Conservation (phyloP, 2,888 invertebrate species). For the Linnaemya tessellans region DNA sequence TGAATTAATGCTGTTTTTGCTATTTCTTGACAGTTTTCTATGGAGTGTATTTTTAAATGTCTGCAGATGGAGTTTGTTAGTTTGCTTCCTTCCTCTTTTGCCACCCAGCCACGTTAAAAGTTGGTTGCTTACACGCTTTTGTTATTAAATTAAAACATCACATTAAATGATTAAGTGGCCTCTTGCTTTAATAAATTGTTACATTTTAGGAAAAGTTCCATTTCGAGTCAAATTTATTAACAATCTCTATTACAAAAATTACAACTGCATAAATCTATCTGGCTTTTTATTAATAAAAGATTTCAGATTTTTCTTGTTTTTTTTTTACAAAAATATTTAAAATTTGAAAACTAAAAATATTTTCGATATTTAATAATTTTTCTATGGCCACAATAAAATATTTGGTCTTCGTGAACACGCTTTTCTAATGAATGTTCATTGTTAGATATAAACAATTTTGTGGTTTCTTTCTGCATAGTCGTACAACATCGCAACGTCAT, state of each 20-base stretch:
- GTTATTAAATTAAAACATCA: constrained; percentile 68
- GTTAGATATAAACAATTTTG: constrained; percentile 57
- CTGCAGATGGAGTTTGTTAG: constrained; percentile 42
- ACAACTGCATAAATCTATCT: neutral
- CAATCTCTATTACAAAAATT: constrained; percentile 30
- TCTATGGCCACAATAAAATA: neutral
- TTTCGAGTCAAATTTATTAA: constrained; percentile 55
- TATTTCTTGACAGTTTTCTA: constrained; percentile 78
- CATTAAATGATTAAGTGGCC: constrained; percentile 54
- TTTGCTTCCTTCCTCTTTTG: constrained; percentile 31
- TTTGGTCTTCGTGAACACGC: constrained; percentile 53
- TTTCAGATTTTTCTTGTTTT: too few species aligned
- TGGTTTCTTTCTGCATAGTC: constrained; percentile 27
- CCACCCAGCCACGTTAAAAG: neutral
- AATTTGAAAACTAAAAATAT: neutral
- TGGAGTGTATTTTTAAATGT: constrained; percentile 56
- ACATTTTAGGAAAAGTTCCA: constrained; percentile 37
- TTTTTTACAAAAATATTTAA: neutral
- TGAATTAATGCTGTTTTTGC: constrained; percentile 81
- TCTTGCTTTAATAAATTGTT: constrained; percentile 38
- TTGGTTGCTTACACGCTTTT: neutral
- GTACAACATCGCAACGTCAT: constrained; percentile 1
- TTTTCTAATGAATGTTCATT: constrained; percentile 64
- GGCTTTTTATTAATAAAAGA: too few species aligned
- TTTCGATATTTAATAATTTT: constrained; percentile 13